These are phyloP conservation scores for Drosophila setifemur DNA, from an alignment of 1,140 invertebrate species.

Conservation along the genomic window DNA sequence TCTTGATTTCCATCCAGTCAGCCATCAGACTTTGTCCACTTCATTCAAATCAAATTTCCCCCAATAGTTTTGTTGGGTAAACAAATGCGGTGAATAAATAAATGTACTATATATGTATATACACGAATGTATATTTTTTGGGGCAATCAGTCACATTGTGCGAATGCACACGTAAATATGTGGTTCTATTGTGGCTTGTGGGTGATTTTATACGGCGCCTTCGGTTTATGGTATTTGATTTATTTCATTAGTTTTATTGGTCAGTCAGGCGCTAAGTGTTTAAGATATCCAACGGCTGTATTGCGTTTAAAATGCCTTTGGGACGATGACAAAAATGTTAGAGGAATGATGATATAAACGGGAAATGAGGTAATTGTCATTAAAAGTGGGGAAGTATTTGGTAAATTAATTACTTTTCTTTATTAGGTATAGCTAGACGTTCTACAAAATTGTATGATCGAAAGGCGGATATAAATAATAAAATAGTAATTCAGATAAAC, in stretches of 20 bases:
- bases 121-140: constrained; percentile 6
- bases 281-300: background rate
- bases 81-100: constrained; percentile 39
- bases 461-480: too few relatives aligned
- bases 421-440: too few relatives aligned
- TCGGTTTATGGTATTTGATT: constrained; percentile 26
- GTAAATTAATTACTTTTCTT: background rate
- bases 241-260: constrained; percentile 34
- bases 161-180: background rate
- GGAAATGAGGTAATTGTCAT: background rate
- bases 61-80: constrained; percentile 59
- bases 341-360: background rate
- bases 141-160: constrained; percentile 3
- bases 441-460: too few relatives aligned
- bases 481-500: too few relatives aligned
- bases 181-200: constrained; percentile 17
- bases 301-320: background rate
- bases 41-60: constrained; percentile 61
- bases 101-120: background rate
- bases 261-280: constrained; percentile 12
- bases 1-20: background rate
- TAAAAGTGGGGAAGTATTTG: background rate
- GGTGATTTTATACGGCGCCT: constrained; percentile 22
- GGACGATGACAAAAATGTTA: background rate
- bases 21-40: constrained; percentile 7